phyloP scores from a whole-genome alignment of 2,797 vertebrate species.

The Lepus oiostolus region DNA sequence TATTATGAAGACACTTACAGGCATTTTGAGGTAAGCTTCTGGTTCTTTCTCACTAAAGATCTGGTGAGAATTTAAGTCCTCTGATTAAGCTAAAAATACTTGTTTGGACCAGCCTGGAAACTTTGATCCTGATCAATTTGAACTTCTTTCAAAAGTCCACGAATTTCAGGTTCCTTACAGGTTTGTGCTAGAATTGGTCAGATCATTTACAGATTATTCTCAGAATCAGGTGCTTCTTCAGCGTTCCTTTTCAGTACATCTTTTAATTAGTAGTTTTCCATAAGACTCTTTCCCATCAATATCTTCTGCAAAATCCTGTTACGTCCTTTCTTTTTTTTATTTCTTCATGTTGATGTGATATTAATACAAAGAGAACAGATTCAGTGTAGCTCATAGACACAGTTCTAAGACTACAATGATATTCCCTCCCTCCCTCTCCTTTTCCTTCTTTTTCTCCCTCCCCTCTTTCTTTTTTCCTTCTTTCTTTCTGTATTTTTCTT shows the following conservation, averaged over 20 bases:
- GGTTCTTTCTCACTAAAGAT: neutral
- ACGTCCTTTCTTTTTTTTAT: neutral
- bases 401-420: too few relatives aligned
- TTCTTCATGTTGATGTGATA: too few relatives aligned
- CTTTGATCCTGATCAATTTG: neutral
- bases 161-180: neutral
- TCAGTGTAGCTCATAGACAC: too few relatives aligned
- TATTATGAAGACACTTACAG: neutral
- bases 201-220: neutral
- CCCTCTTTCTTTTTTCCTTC: too few relatives aligned
- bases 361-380: too few relatives aligned
- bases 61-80: neutral
- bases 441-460: too few relatives aligned
- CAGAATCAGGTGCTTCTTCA: neutral
- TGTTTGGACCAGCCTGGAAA: neutral
- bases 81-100: neutral
- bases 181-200: neutral
- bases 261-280: neutral
- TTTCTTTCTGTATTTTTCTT: too few relatives aligned
- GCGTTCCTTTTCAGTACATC: neutral
- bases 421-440: too few relatives aligned
- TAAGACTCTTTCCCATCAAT: neutral
- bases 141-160: neutral
- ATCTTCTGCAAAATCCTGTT: constrained; percentile 2
- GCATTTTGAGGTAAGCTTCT: neutral